A percentile compares a stretch with the other conserved stretches of the same genome.
These are phyloP conservation scores for Rhea americana DNA, from an alignment of 2,113 vertebrate species.

Conservation along the genomic window DNA sequence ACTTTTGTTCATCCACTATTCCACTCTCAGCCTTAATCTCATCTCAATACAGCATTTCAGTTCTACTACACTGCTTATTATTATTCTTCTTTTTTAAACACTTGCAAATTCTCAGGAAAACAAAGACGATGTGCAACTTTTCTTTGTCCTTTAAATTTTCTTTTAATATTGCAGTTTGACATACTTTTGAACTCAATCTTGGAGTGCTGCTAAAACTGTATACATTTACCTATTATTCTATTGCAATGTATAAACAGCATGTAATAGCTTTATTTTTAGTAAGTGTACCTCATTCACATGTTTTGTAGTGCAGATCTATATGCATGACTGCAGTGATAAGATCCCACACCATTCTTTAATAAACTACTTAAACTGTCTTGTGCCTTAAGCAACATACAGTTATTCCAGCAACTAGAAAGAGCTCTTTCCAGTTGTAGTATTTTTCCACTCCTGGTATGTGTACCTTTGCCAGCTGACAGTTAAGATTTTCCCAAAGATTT, in stretches of 20 bases:
- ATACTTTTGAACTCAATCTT: neutral
- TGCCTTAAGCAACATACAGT: constrained; percentile 77
- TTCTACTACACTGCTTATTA: accelerated
- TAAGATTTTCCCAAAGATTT: constrained; percentile 82
- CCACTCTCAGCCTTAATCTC: neutral
- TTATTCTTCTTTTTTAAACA: neutral
- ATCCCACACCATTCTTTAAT: constrained; percentile 79
- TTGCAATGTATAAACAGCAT: neutral
- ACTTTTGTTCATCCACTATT: neutral
- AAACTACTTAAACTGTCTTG: constrained; percentile 71
- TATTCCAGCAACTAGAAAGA: constrained; percentile 74
- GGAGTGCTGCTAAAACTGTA: neutral
- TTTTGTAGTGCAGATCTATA: constrained; percentile 61
- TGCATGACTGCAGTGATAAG: constrained; percentile 80
- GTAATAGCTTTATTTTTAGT: constrained; percentile 39
- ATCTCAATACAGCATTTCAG: neutral
- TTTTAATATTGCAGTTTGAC: neutral
- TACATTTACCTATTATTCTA: neutral
- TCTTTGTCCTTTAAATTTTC: neutral
- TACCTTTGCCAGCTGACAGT: constrained; percentile 52
- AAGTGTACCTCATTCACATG: neutral
- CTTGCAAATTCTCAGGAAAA: neutral
- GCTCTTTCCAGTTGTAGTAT: constrained; percentile 82
- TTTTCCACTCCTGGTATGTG: constrained; percentile 83
- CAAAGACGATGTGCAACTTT: neutral